Percentiles rank a stretch among this genome's conserved stretches.
phyloP scores from a whole-genome alignment of 92 coral and sea anemone species.

The Isaurus tuberculatus region DNA sequence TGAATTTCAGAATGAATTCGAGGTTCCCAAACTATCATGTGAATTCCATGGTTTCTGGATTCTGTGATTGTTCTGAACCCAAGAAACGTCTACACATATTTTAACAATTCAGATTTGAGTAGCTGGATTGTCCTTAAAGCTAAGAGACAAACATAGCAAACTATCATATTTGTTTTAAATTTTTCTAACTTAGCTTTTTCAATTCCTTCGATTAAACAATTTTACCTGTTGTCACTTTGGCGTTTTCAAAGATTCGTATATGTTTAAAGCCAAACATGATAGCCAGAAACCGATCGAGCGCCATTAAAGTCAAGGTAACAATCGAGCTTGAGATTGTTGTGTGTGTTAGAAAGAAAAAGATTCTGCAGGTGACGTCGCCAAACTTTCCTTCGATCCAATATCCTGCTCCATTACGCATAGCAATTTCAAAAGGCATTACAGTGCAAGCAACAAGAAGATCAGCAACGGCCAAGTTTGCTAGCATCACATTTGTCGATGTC shows the following conservation, averaged over 20 bases:
- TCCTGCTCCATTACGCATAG: constrained; percentile 5
- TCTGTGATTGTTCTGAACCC: background rate
- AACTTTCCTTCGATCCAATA: constrained; percentile 18
- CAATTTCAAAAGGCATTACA: constrained; percentile 36
- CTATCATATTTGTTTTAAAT: background rate
- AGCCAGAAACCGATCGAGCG: constrained; percentile 34
- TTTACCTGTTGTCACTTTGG: constrained; percentile 24
- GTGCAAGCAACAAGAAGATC: constrained; percentile 15
- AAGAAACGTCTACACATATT: background rate
- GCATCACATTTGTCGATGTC: constrained; percentile 38
- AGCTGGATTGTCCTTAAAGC: background rate
- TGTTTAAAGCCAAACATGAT: constrained; percentile 33
- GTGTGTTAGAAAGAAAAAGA: constrained; percentile 32
- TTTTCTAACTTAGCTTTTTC: background rate
- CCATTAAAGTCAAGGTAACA: constrained; percentile 41
- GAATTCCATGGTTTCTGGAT: background rate
- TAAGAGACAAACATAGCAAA: background rate
- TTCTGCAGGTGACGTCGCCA: constrained; percentile 32
- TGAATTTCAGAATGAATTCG: too few relatives aligned
- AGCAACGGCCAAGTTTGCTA: constrained; percentile 30
- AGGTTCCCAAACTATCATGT: too few relatives aligned
- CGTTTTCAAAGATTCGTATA: constrained; percentile 31
- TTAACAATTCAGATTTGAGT: background rate
- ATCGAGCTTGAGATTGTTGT: constrained; percentile 40
- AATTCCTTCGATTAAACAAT: background rate